Evolutionary conservation across 2,797 vertebrate genomes (phyloP), one percentile per base, ranked within the genome.

Genomic region (Cyprinella venusta): DNA sequence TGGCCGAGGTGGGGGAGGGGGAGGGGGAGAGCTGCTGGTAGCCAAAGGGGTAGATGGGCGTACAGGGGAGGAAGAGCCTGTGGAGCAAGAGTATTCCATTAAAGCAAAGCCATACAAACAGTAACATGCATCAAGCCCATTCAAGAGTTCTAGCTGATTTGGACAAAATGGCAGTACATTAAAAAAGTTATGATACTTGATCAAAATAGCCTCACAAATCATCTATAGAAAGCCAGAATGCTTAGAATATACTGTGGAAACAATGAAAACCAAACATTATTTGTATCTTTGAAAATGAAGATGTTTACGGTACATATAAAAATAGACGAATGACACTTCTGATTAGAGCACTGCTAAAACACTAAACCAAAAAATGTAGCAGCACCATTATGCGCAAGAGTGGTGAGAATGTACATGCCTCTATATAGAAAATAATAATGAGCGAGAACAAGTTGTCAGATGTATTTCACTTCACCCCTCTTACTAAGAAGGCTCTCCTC

Each of bases 61-160:
- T 52, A 95, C 96, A 0, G 97, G 98, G 67, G 97, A 98, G 0
- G 96, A 97, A 21, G 97, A 95, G 81, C 96, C 98, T 98, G 93
- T n/a, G 64, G 42, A 78, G 67, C 21, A 42, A 83, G 18, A 74
- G 38, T 2, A 84, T 26, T 56, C 19, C 4, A 77, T 88, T 83
- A 86, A 71, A 85, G 78, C 75, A 87, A 65, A 56, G 68, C 77
- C 83, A 50, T 69, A 80, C 54, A 68, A 50, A 74, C 19, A 65
- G 72, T 45, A n/a, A 38, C 65, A 76, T 56, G 54, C 68, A 83
- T 54, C 3, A 48, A 76, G 19, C 38, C 26, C 67, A 81, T 78
- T 67, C 9, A 18, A 45, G 40, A 74, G 38, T 76, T 15, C 10
- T 65, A 26, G 26, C 33, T 18, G 15, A 38, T 64, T 63, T 12